Conservation (phyloP, 2,113 vertebrate genomes). For the Cardinalis cardinalis region DNA sequence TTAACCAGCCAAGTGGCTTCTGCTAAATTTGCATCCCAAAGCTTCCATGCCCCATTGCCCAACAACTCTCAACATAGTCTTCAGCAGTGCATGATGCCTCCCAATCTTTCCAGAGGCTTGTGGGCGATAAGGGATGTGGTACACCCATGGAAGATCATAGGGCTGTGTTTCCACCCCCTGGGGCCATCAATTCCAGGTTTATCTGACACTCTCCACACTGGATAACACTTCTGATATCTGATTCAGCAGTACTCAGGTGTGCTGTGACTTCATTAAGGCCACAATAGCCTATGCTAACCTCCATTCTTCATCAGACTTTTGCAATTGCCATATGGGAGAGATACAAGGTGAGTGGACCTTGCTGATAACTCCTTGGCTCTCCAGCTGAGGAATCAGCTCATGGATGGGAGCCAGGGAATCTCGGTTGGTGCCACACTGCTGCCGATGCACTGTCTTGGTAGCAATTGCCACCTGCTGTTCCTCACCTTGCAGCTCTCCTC, state of each 20-base stretch:
- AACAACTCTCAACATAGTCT: background rate
- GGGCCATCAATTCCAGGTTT: background rate
- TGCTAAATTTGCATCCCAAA: background rate
- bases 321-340: background rate
- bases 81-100: background rate
- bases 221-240: background rate
- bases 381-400: background rate
- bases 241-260: background rate
- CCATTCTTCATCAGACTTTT: background rate
- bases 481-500: background rate
- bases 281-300: background rate
- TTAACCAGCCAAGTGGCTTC: background rate
- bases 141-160: background rate
- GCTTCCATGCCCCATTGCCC: background rate
- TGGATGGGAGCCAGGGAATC: background rate
- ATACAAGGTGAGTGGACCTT: background rate
- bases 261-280: background rate
- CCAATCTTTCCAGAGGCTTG: background rate
- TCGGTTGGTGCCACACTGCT: rapidly evolving
- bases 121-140: background rate
- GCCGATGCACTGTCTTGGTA: rapidly evolving
- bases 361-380: background rate
- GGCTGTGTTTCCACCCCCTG: background rate
- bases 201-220: background rate
- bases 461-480: background rate